phyloP scores from a whole-genome alignment of 2,797 vertebrate genomes.

The Poeciliopsis gracilis region DNA sequence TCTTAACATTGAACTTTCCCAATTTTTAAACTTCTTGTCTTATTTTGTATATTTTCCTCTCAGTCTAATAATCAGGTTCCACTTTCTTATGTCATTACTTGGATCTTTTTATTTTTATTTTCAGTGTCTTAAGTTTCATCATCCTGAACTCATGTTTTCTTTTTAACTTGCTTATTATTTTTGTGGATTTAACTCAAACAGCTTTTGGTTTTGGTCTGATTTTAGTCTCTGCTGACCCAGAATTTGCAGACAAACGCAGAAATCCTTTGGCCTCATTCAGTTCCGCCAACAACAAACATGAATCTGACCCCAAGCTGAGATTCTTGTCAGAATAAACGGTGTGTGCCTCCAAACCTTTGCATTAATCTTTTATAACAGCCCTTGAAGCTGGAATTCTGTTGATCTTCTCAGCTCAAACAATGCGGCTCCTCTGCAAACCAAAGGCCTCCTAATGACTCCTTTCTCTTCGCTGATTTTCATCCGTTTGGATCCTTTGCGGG shows the following conservation, averaged over 20 bases:
- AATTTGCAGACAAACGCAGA: neutral
- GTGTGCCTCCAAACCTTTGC: neutral
- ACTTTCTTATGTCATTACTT: neutral
- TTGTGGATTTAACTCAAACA: neutral
- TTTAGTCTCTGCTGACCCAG: neutral
- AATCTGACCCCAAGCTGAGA: neutral
- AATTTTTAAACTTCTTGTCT: neutral
- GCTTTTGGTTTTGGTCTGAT: neutral
- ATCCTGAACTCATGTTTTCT: neutral
- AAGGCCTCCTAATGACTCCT: conserved; percentile 83
- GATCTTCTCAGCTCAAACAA: conserved; percentile 58
- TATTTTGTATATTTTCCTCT: neutral
- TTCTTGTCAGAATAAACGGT: neutral
- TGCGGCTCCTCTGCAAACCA: conserved; percentile 53
- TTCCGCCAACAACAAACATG: neutral
- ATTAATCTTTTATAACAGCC: conserved; percentile 62
- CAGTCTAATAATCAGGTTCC: neutral
- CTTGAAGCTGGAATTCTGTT: conserved; percentile 53
- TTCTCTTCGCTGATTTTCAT: conserved; percentile 83
- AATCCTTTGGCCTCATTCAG: neutral
- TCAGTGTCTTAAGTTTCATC: neutral
- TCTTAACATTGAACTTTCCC: neutral
- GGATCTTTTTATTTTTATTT: neutral
- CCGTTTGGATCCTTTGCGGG: conserved; percentile 83
- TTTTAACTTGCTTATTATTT: neutral